These are phyloP conservation scores for Chaenocephalus aceratus DNA, from an alignment of 2,113 vertebrate genomes.

Conservation along the genomic window DNA sequence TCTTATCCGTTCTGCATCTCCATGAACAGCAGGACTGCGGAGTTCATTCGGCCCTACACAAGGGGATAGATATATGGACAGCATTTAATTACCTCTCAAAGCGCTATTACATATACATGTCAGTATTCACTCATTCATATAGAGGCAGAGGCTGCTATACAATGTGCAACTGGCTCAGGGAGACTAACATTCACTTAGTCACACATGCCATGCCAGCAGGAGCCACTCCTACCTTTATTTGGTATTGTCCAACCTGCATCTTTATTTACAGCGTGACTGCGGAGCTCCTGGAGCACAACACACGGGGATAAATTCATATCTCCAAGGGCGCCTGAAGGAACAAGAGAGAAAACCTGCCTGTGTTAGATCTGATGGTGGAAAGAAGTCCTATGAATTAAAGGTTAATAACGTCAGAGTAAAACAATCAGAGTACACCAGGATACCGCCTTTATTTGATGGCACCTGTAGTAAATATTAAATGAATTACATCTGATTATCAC, in stretches of 20 bases:
- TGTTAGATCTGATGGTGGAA: neutral
- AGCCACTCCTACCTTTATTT: constrained; percentile 42
- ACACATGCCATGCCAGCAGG: no score
- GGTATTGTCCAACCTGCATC: neutral
- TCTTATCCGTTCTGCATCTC: neutral
- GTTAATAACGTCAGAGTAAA: neutral
- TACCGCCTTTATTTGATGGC: neutral
- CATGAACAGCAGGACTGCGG: neutral
- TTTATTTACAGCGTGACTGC: neutral
- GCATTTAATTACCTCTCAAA: no score
- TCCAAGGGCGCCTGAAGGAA: constrained; percentile 30
- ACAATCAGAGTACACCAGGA: no score
- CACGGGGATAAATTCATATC: constrained; percentile 30
- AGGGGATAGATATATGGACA: constrained; percentile 17
- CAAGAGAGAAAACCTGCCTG: neutral
- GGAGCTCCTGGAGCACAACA: constrained; percentile 39
- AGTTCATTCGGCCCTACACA: constrained; percentile 24
- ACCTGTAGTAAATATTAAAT: neutral
- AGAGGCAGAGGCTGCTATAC: no score
- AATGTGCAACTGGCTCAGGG: no score
- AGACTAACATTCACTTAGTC: no score
- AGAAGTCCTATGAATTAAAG: neutral
- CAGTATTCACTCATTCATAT: no score
- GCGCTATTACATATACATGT: no score
- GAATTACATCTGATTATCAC: no score